Conservation (phyloP, 1,140 invertebrate species). For the Zeugodacus cucurbitae region DNA sequence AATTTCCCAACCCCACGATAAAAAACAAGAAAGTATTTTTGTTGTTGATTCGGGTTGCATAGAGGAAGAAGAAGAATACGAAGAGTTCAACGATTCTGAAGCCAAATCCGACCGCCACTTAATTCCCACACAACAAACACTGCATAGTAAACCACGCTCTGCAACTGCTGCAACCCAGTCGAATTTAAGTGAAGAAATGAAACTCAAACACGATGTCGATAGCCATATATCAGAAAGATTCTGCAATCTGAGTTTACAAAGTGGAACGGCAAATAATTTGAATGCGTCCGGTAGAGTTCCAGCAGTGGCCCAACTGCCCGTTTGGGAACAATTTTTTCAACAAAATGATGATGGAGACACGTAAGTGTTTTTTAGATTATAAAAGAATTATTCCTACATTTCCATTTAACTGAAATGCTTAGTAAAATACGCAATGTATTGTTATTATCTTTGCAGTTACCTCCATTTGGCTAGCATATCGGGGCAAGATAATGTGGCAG, state of each 20-base stretch:
- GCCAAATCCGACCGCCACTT: constrained; percentile 28
- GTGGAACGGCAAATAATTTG: constrained; percentile 44
- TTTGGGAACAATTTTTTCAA: constrained; percentile 71
- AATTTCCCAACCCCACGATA: neutral
- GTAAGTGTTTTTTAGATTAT: neutral
- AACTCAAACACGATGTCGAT: constrained; percentile 69
- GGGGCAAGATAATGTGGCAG: constrained; percentile 74
- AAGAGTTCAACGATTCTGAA: constrained; percentile 52
- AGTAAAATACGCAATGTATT: neutral
- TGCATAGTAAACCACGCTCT: neutral
- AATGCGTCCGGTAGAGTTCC: constrained; percentile 43
- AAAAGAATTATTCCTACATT: neutral
- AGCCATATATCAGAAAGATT: constrained; percentile 68
- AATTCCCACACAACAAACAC: constrained; percentile 15
- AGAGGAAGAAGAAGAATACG: constrained; percentile 53
- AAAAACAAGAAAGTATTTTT: constrained; percentile 4
- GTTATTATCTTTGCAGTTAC: neutral
- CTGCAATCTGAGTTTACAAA: constrained; percentile 68
- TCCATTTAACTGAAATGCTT: too few relatives aligned
- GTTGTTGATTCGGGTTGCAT: constrained; percentile 58
- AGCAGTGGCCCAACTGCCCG: constrained; percentile 47
- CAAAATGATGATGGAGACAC: constrained; percentile 79
- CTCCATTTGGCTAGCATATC: constrained; percentile 79
- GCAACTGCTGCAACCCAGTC: constrained; percentile 40
- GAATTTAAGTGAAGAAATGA: constrained; percentile 58